These are phyloP conservation scores for Pelecanoides urinatrix DNA, from an alignment of 2,113 vertebrate genomes.

Conservation along the genomic window DNA sequence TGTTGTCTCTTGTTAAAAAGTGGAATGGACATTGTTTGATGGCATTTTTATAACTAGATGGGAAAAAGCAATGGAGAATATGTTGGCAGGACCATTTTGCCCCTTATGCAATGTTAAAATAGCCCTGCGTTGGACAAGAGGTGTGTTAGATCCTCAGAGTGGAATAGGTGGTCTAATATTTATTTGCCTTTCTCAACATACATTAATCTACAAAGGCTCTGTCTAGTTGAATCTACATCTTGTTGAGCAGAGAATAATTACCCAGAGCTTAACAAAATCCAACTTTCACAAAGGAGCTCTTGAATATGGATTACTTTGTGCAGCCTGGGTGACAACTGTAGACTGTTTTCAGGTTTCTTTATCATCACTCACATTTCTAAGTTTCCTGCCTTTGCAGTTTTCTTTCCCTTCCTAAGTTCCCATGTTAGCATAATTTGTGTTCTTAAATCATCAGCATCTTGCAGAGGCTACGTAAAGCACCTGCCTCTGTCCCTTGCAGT, in stretches of 20 bases:
- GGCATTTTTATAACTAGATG: neutral
- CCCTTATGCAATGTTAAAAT: neutral
- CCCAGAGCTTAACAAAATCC: constrained; percentile 13
- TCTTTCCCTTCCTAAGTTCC: neutral
- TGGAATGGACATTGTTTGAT: neutral
- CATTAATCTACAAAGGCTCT: constrained; percentile 11
- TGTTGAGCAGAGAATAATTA: constrained; percentile 52
- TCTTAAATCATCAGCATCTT: neutral
- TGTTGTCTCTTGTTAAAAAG: neutral
- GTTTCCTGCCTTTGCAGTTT: constrained; percentile 4
- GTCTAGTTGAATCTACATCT: constrained; percentile 1
- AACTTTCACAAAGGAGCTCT: constrained; percentile 3
- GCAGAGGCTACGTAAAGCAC: neutral
- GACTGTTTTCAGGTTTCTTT: constrained; percentile 33
- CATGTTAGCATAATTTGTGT: neutral
- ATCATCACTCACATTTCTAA: neutral
- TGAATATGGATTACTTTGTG: constrained; percentile 39
- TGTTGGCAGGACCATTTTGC: neutral
- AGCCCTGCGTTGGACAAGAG: neutral
- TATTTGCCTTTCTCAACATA: neutral
- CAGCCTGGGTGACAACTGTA: constrained; percentile 9
- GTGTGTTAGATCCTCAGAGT: neutral
- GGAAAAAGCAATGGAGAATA: neutral
- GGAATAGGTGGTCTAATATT: constrained; percentile 1
- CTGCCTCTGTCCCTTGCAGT: neutral